Percentiles rank a stretch among this genome's conserved stretches.
phyloP scores from a whole-genome alignment of 2,113 vertebrate species.

The Marcusenius ussheri region DNA sequence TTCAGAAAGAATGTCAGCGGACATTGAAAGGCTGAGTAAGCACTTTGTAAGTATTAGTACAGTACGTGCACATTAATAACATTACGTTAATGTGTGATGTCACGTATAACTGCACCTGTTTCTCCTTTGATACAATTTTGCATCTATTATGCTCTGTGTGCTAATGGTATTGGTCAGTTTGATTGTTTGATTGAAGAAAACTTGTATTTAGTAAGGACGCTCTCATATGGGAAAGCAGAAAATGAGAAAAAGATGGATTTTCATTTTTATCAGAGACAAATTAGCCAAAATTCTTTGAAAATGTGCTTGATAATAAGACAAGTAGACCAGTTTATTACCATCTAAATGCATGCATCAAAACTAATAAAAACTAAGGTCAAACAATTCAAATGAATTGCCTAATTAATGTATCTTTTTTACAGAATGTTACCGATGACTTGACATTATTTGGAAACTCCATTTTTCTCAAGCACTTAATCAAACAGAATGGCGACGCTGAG shows the following conservation, averaged over 20 bases:
- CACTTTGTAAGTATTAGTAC: conserved; percentile 17
- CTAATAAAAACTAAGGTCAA: background rate
- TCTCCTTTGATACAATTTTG: background rate
- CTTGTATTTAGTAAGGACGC: background rate
- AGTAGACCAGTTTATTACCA: background rate
- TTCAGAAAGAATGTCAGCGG: background rate
- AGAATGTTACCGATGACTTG: background rate
- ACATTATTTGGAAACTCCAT: conserved; percentile 8
- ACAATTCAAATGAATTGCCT: background rate
- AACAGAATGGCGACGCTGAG: background rate
- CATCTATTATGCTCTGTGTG: background rate
- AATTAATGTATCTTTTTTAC: background rate
- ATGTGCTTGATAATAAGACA: background rate
- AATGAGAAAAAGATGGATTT: background rate
- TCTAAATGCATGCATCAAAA: background rate
- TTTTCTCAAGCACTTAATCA: conserved; percentile 2
- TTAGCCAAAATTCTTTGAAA: background rate
- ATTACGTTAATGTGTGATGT: background rate
- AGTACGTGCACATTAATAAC: background rate
- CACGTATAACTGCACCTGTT: background rate
- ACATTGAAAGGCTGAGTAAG: background rate
- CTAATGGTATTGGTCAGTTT: background rate
- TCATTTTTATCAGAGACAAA: background rate
- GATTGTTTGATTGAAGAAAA: background rate
- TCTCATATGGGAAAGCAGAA: background rate